These are phyloP conservation scores for Corythornis vintsioides DNA, from an alignment of 2,113 vertebrate genomes.

Conservation along the genomic window DNA sequence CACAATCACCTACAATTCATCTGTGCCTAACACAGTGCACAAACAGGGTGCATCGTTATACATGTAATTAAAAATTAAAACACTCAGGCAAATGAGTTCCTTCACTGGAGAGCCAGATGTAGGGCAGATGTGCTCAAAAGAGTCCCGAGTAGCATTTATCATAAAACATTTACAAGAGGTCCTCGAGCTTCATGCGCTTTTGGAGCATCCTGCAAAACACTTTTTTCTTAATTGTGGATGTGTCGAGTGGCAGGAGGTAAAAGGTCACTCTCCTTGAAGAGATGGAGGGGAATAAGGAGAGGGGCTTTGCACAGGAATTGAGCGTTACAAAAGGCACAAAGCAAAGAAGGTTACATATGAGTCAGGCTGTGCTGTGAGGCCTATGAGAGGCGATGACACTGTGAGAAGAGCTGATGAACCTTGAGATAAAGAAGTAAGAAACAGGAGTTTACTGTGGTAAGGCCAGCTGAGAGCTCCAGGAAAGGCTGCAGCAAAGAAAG, in stretches of 20 bases:
- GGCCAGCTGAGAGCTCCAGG: not conserved
- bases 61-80: not conserved
- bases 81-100: not conserved
- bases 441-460: not conserved
- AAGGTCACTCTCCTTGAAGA: not conserved
- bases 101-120: constrained; percentile 9
- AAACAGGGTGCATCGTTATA: not conserved
- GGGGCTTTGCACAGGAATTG: not conserved
- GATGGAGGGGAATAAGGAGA: not conserved
- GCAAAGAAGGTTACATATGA: not conserved
- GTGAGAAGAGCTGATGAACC: not conserved
- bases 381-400: not conserved
- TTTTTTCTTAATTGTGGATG: not conserved
- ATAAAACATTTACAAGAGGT: not conserved
- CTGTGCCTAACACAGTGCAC: not conserved
- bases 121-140: constrained; percentile 8
- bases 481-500: not conserved
- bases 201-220: not conserved
- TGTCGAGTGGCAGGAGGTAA: not conserved
- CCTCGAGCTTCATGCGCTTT: not conserved
- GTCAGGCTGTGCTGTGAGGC: not conserved
- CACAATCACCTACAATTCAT: not conserved
- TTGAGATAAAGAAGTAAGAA: not conserved
- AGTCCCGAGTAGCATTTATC: not conserved
- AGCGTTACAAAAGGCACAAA: not conserved